Conservation (phyloP, 1,140 invertebrate species). For the Drosophila nasuta region DNA sequence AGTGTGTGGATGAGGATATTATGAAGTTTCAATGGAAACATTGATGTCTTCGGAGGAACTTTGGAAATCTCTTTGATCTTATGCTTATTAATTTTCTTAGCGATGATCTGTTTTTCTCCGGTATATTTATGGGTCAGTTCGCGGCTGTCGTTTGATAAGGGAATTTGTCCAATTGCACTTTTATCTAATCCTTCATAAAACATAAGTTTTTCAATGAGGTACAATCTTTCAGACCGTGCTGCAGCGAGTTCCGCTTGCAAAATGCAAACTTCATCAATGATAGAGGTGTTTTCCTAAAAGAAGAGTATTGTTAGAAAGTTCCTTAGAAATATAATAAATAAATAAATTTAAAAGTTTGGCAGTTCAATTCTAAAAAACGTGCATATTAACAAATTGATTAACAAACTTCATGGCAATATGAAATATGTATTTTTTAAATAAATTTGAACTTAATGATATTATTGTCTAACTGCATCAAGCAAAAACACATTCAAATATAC, state of each 20-base stretch:
- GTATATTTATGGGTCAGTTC: slow-evolving; percentile 26
- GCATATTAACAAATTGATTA: too few species aligned
- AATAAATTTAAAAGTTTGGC: too few species aligned
- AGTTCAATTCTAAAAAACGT: too few species aligned
- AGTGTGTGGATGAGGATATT: slow-evolving; percentile 91
- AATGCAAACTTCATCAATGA: slow-evolving; percentile 91
- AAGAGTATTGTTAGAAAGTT: background rate
- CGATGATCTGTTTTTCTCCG: slow-evolving; percentile 14
- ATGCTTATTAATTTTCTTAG: slow-evolving; percentile 38
- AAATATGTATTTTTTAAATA: too few species aligned
- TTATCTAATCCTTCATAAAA: slow-evolving; percentile 86
- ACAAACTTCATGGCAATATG: too few species aligned
- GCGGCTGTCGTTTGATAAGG: slow-evolving; percentile 39
- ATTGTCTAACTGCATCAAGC: too few species aligned
- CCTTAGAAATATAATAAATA: background rate
- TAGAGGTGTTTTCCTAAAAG: slow-evolving; percentile 90
- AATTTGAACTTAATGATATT: too few species aligned
- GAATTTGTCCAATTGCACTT: slow-evolving; percentile 6
- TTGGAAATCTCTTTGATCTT: slow-evolving; percentile 43
- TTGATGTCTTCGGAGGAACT: slow-evolving; percentile 86
- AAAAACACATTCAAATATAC: slow-evolving; percentile 50
- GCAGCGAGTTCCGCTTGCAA: slow-evolving; percentile 90
- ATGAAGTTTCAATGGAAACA: slow-evolving; percentile 91
- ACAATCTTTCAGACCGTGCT: slow-evolving; percentile 90
- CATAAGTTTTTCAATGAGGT: slow-evolving; percentile 88